Evolutionary conservation across 2,888 invertebrate species (phyloP), one percentile per base, ranked within the genome.

Genomic region (Caenorhabditis sp.): DNA sequence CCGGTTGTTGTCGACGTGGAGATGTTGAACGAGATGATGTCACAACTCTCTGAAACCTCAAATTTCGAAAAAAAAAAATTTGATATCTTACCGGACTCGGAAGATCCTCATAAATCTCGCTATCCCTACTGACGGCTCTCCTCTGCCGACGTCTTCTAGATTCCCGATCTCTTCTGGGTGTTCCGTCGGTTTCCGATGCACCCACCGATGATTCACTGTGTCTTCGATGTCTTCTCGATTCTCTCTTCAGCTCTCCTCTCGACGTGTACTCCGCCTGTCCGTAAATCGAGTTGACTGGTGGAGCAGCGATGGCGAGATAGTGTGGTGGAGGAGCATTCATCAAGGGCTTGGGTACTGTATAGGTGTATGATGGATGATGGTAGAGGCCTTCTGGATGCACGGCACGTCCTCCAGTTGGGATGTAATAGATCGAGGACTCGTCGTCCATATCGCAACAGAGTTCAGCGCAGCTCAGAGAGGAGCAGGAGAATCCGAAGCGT

Each of bases 391-490:
- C 83, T 44, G 87, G 86, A 74, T 86, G 86, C 19, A 89, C 72
- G 7, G 87, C 74, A 49, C 87, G 73, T 10, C 87, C 87, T n/a
- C 86, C 86, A 10, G 88, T 88, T 26, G 89, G 89, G 41, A 90
- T 87, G 68, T 89, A 90, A 63, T 89, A 90, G 58, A 90, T 90
- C 47, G 87, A 87, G 31, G 82, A 79, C 28, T 90, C 88, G 59
- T 89, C 89, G n/a, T 90, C 90, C 81, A 87, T 85, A 19, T 84
- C 81, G 72, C 86, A 86, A 72, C 89, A 89, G 44, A 88, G 82
- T 26, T 85, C 83, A 38, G 84, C 84, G 59, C 87, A 87, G 22
- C 79, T 81, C 14, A 86, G 51, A 2, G 82, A 80, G 26, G 82
- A 68, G 51, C 83, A 84, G 7, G 83, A 70, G 51, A 80, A 64